phyloP scores from a whole-genome alignment of 2,113 vertebrate species.

The Tetrao urogallus region DNA sequence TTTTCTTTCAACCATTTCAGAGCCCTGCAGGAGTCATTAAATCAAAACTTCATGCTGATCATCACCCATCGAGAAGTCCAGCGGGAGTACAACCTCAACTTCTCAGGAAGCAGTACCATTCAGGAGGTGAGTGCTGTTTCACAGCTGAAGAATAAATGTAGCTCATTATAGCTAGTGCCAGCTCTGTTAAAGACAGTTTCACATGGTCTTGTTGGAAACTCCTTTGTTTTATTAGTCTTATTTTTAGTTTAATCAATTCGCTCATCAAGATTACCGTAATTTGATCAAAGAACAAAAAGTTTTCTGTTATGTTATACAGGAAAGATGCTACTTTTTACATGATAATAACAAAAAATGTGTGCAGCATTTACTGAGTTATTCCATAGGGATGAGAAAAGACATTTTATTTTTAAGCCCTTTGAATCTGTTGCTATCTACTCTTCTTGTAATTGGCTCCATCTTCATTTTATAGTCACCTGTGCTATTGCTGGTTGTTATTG shows the following conservation, averaged over 20 bases:
- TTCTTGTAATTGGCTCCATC: not conserved
- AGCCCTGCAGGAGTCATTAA: constrained; percentile 95
- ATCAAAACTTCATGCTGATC: constrained; percentile 98
- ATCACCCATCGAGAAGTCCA: constrained; percentile 97
- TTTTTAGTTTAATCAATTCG: constrained; percentile 71
- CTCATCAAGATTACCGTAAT: constrained; percentile 66
- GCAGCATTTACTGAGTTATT: not conserved
- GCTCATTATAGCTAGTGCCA: constrained; percentile 81
- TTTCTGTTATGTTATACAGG: not conserved
- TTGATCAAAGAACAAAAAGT: constrained; percentile 47
- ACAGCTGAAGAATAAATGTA: constrained; percentile 79
- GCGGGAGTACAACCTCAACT: constrained; percentile 99
- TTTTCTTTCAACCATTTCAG: constrained; percentile 87
- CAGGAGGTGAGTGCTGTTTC: constrained; percentile 92
- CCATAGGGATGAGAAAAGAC: not conserved
- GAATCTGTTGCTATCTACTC: not conserved
- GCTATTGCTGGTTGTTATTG: not conserved
- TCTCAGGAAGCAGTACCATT: constrained; percentile 97
- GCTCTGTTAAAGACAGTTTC: constrained; percentile 73
- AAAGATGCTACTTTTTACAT: constrained; percentile 21
- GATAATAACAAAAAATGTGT: not conserved
- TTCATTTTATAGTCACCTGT: not conserved
- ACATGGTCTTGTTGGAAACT: constrained; percentile 61
- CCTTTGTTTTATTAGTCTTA: constrained; percentile 71
- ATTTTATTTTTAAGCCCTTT: not conserved